Conservation (phyloP, 2,888 invertebrate genomes). For the Phortica magna region DNA sequence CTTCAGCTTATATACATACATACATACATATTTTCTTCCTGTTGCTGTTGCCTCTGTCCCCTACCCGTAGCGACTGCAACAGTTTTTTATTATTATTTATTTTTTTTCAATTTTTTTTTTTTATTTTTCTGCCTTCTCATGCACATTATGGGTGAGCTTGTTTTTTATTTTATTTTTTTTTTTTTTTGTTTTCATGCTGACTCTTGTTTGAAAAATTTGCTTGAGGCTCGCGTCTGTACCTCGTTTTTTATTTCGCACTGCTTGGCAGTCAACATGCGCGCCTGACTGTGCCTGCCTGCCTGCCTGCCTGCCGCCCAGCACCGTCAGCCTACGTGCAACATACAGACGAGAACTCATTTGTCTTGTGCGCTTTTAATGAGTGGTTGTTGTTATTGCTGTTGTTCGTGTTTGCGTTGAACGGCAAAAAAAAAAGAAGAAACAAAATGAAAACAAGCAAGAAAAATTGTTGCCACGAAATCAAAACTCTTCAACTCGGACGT, state of each 20-base stretch:
- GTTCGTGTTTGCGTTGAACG: background rate
- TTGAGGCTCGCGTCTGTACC: constrained; percentile 8
- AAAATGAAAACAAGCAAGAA: background rate
- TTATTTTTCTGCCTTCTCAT: background rate
- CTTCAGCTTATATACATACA: background rate
- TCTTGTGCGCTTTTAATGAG: constrained; percentile 15
- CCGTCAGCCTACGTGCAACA: background rate
- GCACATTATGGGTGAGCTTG: background rate
- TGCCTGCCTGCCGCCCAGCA: background rate
- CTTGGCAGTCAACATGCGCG: too few species aligned
- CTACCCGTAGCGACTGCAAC: constrained; percentile 29
- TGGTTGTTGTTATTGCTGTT: constrained; percentile 1
- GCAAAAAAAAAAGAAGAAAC: background rate
- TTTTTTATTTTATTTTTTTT: too few species aligned
- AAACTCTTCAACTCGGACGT: constrained; percentile 16
- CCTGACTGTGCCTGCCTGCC: too few species aligned
- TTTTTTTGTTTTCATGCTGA: background rate
- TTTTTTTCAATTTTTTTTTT: background rate
- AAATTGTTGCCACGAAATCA: constrained; percentile 18
- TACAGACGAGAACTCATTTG: background rate
- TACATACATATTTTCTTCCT: background rate
- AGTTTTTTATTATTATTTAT: constrained; percentile 6
- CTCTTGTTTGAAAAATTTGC: constrained; percentile 26
- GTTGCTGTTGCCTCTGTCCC: constrained; percentile 25
- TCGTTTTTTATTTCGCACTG: background rate